Conservation (phyloP, 2,113 vertebrate species). For the Nesoenas mayeri region DNA sequence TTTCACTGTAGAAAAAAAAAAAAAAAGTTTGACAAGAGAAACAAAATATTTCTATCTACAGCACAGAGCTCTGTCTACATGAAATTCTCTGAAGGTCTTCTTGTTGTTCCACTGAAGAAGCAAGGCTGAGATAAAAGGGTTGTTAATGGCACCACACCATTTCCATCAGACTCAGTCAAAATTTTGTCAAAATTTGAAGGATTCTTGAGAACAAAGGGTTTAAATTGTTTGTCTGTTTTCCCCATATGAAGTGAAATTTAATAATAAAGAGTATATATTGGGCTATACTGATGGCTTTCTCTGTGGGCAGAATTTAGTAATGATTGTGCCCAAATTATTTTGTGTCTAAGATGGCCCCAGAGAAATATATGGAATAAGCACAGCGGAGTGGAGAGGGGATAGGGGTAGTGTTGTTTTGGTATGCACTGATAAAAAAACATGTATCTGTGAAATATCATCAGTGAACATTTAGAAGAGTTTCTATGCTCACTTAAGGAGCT, state of each 20-base stretch:
- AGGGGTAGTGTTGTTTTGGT: neutral
- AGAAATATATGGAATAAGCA: neutral
- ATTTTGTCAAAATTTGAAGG: neutral
- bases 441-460: neutral
- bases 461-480: neutral
- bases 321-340: neutral
- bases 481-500: neutral
- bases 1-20: neutral
- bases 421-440: neutral
- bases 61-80: neutral
- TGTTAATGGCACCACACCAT: neutral
- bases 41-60: neutral
- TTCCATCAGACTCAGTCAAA: neutral
- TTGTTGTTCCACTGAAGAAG: neutral
- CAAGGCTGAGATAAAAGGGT: neutral
- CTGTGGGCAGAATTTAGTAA: neutral
- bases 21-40: neutral
- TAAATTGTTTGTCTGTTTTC: neutral
- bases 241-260: neutral
- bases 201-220: neutral
- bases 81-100: neutral
- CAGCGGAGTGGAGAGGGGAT: too few relatives aligned
- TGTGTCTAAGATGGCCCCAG: neutral
- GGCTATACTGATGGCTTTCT: neutral
- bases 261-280: neutral